Evolutionary conservation across 2,888 invertebrate species (phyloP), one percentile per base, ranked within the genome.

Genomic region (Scaptomyza parva): DNA sequence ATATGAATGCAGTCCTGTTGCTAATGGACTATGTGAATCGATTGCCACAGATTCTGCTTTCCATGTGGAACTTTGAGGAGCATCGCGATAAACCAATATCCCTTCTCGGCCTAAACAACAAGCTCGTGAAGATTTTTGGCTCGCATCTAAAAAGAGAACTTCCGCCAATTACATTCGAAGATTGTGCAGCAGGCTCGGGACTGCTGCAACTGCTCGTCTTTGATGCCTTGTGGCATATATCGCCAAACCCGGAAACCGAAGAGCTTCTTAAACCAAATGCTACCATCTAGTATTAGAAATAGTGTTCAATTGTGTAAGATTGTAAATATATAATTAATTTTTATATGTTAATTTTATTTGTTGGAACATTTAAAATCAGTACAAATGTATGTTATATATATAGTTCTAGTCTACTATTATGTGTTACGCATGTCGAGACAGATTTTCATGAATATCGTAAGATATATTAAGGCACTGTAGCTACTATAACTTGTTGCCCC

Each of bases 291-390:
- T 1, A 5, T 11, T 6, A 8, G 9, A 9, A 9, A 28, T 28
- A 9, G 9, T 28, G 9, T 2, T 9, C 12, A 41, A 8, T 12
- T 4, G 12, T 41, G 44, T 44, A 45, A 28, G 28, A 24, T 24
- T 5, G n/a, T n/a, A 1, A 8, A 24, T 28, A 6, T 33, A 14
- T 3, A n/a, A n/a, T 8, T 18, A 11, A 7, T 5, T 47, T 47
- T 26, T 26, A 18, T 9, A 28, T 41, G 33, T 67, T 22, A 22
- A 51, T 70, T 35, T 70, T 71, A 71, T 47, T 47, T 57, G 41
- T 43, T 50, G 72, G 76, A 73, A 78, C 66, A 26, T 62, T 39
- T 20, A 50, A 50, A 52, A 53, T 76, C 72, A 78, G 72, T 82
- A 82, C 74, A 72, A 60, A 60, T 17, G 12, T 44, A 39, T 6